phyloP scores from a whole-genome alignment of 2,797 vertebrate species.

The Meda fulgida region DNA sequence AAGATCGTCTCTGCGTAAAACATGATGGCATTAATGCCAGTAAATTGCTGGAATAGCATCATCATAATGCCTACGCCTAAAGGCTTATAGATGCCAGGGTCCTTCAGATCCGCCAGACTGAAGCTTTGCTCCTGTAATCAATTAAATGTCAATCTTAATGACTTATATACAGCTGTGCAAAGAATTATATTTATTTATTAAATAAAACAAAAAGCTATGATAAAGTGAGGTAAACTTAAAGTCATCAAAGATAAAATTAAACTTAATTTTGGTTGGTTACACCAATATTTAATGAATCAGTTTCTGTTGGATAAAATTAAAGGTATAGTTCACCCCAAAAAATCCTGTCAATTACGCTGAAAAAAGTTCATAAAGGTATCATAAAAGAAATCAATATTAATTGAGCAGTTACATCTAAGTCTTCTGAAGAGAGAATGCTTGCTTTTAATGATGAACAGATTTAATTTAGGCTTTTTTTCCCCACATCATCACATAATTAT shows the following conservation, averaged over 20 bases:
- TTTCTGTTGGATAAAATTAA: not conserved
- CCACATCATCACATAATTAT: not conserved
- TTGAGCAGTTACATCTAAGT: not conserved
- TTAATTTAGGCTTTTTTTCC: no score
- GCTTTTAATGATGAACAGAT: no score
- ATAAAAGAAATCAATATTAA: not conserved
- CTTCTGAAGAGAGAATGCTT: not conserved
- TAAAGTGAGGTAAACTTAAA: not conserved
- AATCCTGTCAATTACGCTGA: not conserved
- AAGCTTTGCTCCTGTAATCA: slow-evolving; percentile 73
- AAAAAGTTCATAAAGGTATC: not conserved
- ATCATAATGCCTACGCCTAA: slow-evolving; percentile 83
- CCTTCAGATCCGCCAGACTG: slow-evolving; percentile 78
- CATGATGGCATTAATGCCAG: slow-evolving; percentile 94
- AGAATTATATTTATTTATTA: not conserved
- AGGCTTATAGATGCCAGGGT: slow-evolving; percentile 86
- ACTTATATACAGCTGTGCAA: not conserved
- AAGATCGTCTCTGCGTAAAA: slow-evolving; percentile 93
- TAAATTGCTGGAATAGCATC: slow-evolving; percentile 92
- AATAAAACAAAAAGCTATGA: not conserved
- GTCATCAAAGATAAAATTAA: not conserved
- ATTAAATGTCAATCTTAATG: not conserved
- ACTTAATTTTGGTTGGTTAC: not conserved
- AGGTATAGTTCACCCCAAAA: not conserved
- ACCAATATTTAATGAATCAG: not conserved